phyloP scores from a whole-genome alignment of 2,888 invertebrate genomes.

The Dasypolia templi region DNA sequence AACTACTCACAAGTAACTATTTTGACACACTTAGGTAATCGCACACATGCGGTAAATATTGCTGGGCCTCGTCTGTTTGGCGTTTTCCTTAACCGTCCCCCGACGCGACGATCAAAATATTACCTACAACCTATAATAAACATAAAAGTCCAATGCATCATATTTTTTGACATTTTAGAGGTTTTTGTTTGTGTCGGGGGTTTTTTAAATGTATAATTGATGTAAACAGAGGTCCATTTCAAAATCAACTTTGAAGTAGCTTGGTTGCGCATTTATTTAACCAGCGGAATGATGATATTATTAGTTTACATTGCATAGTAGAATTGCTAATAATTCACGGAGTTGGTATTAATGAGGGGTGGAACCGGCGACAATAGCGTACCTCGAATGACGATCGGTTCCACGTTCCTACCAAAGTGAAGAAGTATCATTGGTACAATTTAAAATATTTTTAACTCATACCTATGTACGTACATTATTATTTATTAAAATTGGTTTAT shows the following conservation, averaged over 20 bases:
- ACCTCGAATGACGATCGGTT: not conserved
- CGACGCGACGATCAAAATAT: too few species aligned
- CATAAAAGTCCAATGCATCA: too few species aligned
- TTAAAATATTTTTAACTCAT: not conserved
- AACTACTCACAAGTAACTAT: conserved; percentile 10
- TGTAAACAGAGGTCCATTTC: not conserved
- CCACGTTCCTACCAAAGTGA: not conserved
- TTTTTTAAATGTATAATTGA: too few species aligned
- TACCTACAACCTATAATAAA: too few species aligned
- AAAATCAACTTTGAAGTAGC: not conserved
- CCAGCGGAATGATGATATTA: not conserved
- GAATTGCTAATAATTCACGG: not conserved
- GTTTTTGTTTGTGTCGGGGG: too few species aligned
- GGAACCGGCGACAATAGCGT: not conserved
- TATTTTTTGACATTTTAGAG: too few species aligned
- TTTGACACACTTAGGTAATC: conserved; percentile 11
- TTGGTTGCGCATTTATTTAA: not conserved
- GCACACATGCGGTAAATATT: too few species aligned
- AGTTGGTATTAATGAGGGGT: not conserved
- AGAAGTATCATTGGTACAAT: too few species aligned
- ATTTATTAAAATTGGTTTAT: not conserved
- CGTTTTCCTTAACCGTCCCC: too few species aligned
- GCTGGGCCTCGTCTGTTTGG: too few species aligned
- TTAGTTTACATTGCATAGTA: not conserved
- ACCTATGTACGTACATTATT: not conserved